Evolutionary conservation across 2,888 invertebrate species (phyloP).

Genomic region (Mechanitis mazaeus): DNA sequence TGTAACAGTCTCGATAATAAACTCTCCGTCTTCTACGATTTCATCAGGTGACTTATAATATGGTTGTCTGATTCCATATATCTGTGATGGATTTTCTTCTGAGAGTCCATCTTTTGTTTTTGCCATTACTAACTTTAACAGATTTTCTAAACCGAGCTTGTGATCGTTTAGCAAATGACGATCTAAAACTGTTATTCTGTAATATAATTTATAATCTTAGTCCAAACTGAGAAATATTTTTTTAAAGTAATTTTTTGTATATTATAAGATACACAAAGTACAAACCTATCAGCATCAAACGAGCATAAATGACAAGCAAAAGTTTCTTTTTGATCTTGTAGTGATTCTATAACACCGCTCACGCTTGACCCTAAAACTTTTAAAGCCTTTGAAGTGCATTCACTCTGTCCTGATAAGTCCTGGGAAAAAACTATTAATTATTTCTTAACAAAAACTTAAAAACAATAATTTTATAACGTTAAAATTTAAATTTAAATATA

Average conservation of each 20-base stretch:
- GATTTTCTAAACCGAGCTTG: slow-evolving; percentile 58
- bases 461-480: no score
- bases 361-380: slow-evolving; percentile 36
- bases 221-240: no score
- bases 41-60: slow-evolving; percentile 53
- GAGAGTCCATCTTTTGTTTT: slow-evolving; percentile 60
- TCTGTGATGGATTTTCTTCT: slow-evolving; percentile 35
- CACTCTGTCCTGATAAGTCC: slow-evolving; percentile 43
- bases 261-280: not conserved
- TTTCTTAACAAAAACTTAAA: no score
- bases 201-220: slow-evolving; percentile 14
- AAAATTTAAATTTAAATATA: no score
- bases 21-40: slow-evolving; percentile 56
- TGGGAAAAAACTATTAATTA: slow-evolving; percentile 23
- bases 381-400: slow-evolving; percentile 51
- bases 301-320: slow-evolving; percentile 58
- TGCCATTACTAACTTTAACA: slow-evolving; percentile 60
- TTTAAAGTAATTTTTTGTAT: not conserved
- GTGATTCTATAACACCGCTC: slow-evolving; percentile 29
- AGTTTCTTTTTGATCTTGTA: slow-evolving; percentile 41
- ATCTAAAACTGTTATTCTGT: slow-evolving; percentile 65
- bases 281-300: slow-evolving; percentile 61
- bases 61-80: slow-evolving; percentile 44
- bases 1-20: slow-evolving; percentile 54
- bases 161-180: slow-evolving; percentile 63